Percentiles rank a stretch among this genome's conserved stretches.
These are phyloP conservation scores for Platycheirus albimanus DNA, from an alignment of 2,888 invertebrate species.

Conservation along the genomic window DNA sequence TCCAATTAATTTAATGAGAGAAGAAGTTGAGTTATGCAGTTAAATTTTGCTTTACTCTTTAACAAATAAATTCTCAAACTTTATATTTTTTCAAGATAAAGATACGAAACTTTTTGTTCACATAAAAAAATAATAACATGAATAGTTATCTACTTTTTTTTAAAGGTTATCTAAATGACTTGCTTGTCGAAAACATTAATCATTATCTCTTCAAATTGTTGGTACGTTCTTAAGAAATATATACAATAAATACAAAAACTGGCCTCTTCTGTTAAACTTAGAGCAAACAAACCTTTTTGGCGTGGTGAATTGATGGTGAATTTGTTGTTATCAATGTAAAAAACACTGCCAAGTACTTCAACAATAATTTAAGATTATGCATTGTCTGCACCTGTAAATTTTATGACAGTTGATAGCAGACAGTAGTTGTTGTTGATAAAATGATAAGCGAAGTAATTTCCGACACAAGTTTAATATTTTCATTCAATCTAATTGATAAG, in stretches of 20 bases:
- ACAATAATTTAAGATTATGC: background rate
- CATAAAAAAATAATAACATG: too few relatives aligned
- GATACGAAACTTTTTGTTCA: too few relatives aligned
- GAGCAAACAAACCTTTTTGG: background rate
- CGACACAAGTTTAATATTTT: slow-evolving; percentile 15
- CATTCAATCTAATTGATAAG: slow-evolving; percentile 28
- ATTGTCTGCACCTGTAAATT: slow-evolving; percentile 9
- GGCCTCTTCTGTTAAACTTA: background rate
- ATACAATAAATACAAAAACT: background rate
- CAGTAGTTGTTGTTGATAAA: slow-evolving; percentile 28
- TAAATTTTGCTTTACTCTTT: too few relatives aligned
- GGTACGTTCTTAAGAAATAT: background rate
- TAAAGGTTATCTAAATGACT: too few relatives aligned
- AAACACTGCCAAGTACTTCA: background rate
- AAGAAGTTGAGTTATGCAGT: too few relatives aligned
- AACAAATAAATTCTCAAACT: too few relatives aligned
- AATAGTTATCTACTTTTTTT: background rate
- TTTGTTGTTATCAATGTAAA: background rate
- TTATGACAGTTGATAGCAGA: slow-evolving; percentile 23
- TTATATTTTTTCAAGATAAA: too few relatives aligned
- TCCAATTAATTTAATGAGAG: too few relatives aligned
- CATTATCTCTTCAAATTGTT: too few relatives aligned
- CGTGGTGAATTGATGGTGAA: background rate
- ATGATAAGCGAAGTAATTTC: background rate
- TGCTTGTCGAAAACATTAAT: too few relatives aligned